Conservation (phyloP, 1,140 invertebrate species). For the Pseudomyrmex sp. region DNA sequence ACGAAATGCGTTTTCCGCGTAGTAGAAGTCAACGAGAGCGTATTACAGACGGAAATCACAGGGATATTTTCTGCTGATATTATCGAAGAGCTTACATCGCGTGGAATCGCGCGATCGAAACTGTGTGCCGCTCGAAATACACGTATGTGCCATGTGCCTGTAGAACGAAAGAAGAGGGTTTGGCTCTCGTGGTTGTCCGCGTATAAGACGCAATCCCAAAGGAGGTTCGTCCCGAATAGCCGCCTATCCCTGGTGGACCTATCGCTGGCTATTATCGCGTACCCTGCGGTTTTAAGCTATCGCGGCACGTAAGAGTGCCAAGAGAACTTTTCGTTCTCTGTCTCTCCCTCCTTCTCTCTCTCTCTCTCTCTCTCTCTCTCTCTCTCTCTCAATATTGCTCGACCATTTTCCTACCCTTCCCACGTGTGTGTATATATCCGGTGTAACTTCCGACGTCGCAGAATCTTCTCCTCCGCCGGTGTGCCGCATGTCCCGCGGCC, state of each 20-base stretch:
- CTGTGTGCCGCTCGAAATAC: background rate
- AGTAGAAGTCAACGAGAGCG: background rate
- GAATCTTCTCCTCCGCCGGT: slow-evolving; percentile 21
- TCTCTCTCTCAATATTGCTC: slow-evolving; percentile 42
- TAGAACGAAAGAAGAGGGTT: background rate
- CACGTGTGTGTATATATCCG: background rate
- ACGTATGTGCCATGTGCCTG: slow-evolving; percentile 13
- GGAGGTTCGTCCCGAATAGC: slow-evolving; percentile 57
- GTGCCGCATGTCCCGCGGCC: slow-evolving; percentile 51
- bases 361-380: slow-evolving; percentile 58
- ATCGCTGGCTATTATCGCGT: slow-evolving; percentile 80
- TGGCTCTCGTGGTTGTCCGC: slow-evolving; percentile 22
- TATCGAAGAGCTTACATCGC: slow-evolving; percentile 7
- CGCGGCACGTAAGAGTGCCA: slow-evolving; percentile 60
- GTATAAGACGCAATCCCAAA: slow-evolving; percentile 57
- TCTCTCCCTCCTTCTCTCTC: background rate
- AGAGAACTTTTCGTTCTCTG: slow-evolving; percentile 58
- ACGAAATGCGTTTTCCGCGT: slow-evolving; percentile 22
- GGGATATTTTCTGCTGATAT: slow-evolving; percentile 30
- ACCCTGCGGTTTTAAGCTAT: slow-evolving; percentile 80
- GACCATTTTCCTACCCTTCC: slow-evolving; percentile 35
- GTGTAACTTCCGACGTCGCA: slow-evolving; percentile 1
- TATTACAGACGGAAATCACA: slow-evolving; percentile 12
- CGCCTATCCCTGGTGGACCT: slow-evolving; percentile 70
- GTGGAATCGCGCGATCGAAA: slow-evolving; percentile 19